A percentile compares a stretch with the other conserved stretches of the same genome.
Conservation (phyloP, 2,113 vertebrate species). For the Oceanites oceanicus region DNA sequence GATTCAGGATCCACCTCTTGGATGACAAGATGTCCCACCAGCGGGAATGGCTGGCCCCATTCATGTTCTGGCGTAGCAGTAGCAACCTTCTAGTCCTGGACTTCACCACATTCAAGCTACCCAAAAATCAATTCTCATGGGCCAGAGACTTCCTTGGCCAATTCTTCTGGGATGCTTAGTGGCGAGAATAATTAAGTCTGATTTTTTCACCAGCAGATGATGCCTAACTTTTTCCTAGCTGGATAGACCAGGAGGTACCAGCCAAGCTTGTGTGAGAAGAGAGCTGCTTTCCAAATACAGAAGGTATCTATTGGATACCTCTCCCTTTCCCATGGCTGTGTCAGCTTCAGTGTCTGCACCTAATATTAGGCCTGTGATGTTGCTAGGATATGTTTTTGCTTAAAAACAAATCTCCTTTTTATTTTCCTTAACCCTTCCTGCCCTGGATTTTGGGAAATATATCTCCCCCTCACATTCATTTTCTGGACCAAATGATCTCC, state of each 20-base stretch:
- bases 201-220: not conserved
- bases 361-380: not conserved
- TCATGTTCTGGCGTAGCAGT: accelerated
- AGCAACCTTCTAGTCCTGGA: not conserved
- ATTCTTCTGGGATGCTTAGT: not conserved
- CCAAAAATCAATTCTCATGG: not conserved
- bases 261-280: not conserved
- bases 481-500: not conserved
- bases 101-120: accelerated
- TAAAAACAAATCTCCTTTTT: not conserved
- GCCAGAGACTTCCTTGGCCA: not conserved
- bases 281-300: not conserved
- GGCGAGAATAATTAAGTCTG: not conserved
- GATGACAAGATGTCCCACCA: not conserved
- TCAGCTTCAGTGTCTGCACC: not conserved
- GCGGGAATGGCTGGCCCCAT: not conserved
- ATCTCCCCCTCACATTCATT: not conserved
- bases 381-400: slow-evolving; percentile 19
- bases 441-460: not conserved
- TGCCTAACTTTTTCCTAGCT: not conserved
- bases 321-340: not conserved
- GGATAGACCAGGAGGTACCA: not conserved
- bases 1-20: not conserved
- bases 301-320: not conserved
- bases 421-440: not conserved